Evolutionary conservation across 2,113 vertebrate genomes (phyloP).

Genomic region (Chaenocephalus aceratus): DNA sequence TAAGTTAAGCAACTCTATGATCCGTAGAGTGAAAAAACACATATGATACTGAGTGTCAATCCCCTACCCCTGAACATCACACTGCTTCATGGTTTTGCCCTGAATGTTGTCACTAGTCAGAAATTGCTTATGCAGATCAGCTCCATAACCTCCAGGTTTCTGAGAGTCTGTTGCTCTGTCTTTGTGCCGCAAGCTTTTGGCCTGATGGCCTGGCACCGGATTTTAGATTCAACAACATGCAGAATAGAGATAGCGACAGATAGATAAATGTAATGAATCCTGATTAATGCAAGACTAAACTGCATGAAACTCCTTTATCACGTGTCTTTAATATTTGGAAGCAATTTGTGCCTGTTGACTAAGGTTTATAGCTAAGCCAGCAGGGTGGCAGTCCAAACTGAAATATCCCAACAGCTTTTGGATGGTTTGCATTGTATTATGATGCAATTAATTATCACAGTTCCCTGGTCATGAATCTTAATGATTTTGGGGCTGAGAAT

Average conservation of each 20-base stretch:
- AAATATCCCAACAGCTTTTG: not conserved
- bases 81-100: not conserved
- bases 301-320: not conserved
- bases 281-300: not conserved
- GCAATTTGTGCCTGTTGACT: not conserved
- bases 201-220: not conserved
- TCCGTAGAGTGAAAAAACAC: too few relatives aligned
- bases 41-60: not conserved
- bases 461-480: not conserved
- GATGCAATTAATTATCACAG: not conserved
- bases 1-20: not conserved
- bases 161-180: constrained; percentile 11
- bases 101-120: constrained; percentile 9
- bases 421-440: not conserved
- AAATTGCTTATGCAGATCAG: constrained; percentile 19
- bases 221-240: constrained; percentile 21
- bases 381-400: not conserved
- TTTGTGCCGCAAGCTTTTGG: constrained; percentile 23
- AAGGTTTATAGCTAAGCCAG: not conserved
- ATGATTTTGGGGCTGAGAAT: too few relatives aligned
- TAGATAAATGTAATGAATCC: not conserved
- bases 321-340: not conserved
- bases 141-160: constrained; percentile 17
- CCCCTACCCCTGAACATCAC: not conserved
- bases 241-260: not conserved